Evolutionary conservation across 2,113 vertebrate species (phyloP).

Genomic region (Neotragus pygmaeus): DNA sequence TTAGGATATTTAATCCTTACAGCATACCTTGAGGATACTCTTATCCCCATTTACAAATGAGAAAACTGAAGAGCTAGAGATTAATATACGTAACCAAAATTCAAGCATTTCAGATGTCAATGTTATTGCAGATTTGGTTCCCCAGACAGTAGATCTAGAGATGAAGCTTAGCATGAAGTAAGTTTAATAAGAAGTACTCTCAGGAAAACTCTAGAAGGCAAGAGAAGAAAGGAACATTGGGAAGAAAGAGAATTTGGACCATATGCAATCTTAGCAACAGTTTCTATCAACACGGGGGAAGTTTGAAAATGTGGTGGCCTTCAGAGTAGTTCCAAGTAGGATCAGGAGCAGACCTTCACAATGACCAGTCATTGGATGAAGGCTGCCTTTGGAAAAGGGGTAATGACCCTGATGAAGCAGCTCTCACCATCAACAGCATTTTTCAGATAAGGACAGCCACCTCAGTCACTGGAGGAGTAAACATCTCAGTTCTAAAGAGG

Average conservation of each 20-base stretch:
- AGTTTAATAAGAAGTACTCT: background rate
- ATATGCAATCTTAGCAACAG: background rate
- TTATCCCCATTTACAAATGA: background rate
- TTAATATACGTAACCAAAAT: background rate
- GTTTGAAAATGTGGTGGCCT: background rate
- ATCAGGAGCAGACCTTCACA: background rate
- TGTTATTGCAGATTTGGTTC: background rate
- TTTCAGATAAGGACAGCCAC: background rate
- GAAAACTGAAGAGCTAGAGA: background rate
- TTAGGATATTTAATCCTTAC: background rate
- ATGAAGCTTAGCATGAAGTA: background rate
- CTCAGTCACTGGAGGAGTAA: background rate
- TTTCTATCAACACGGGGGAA: background rate
- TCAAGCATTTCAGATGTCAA: background rate
- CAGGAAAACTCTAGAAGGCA: background rate
- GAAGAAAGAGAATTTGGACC: background rate
- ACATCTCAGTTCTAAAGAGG: background rate
- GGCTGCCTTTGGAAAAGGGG: background rate
- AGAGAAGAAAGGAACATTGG: background rate
- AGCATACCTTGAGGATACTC: background rate
- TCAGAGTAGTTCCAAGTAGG: background rate
- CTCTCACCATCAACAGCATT: background rate
- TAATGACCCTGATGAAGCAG: background rate
- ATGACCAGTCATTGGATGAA: background rate
- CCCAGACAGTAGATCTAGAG: background rate